Evolutionary conservation across 2,888 invertebrate species (phyloP), one percentile per base, ranked within the genome.

Genomic region (Trissoscelio sp.): DNA sequence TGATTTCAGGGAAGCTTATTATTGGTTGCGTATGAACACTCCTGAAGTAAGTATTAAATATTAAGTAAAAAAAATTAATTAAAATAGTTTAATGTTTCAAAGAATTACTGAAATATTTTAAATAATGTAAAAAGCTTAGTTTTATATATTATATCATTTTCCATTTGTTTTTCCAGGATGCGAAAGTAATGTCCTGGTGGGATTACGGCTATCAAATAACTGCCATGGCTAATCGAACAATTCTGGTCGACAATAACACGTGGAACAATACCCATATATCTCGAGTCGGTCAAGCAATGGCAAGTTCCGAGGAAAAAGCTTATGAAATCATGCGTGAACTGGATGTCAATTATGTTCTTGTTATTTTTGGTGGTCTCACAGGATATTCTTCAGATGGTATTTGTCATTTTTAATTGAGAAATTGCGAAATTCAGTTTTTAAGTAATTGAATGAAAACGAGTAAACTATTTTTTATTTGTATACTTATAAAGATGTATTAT

Each of bases 211-310:
- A 99, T 92, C 97, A 97, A 92, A 99, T 99, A 92, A 99, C 99
- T 0, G 98, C 99, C 0, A 99, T 99, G 99, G 99, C 99, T 12
- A 99, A 99, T 92, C 94, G 98, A 46, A 99, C 99, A 0, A 98
- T 99, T 86, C 93, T 99, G 85, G 99, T 99, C 66, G 99, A 99
- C 91, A 99, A 99, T 92, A 99, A 99, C 90, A 99, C 99, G 0
- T 99, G 99, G 99, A 99, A 99, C 92, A 99, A 99, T 92, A 99
- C 99, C 11, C 99, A 99, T 92, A 99, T 99, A 88, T 99, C 97
- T 6, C 94, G 98, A 82, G 99, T 99, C 0, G 99, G 99, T 0
- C 98, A 99, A 92, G 99, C 99, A 0, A 99, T 99, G 99, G 98
- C 98, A 53, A 94, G 96, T 0, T 99, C 99, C 92, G 98, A 98